Evolutionary conservation across 2,113 vertebrate species (phyloP).

Genomic region (Gymnobelideus leadbeateri): DNA sequence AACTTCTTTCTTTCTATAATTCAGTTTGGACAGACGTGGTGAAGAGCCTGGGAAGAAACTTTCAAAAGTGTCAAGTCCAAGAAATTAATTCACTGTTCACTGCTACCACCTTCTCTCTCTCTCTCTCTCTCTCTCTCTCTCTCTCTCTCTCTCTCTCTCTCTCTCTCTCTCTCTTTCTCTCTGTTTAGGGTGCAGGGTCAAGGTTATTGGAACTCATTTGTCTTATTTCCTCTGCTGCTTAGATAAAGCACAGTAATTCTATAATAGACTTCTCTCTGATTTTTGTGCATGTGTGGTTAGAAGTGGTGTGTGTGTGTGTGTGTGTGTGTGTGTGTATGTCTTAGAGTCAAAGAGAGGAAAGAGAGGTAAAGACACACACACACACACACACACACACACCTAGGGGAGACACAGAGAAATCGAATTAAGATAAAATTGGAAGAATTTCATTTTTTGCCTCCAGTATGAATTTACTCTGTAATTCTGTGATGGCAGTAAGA

Average conservation of each 20-base stretch:
- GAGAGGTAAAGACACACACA: not conserved
- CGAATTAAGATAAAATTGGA: conserved; percentile 41
- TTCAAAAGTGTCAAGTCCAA: not conserved
- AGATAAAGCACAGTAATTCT: not conserved
- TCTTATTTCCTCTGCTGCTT: not conserved
- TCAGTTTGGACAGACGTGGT: not conserved
- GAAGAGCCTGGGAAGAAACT: not conserved
- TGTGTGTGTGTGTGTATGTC: too few relatives aligned
- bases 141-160: too few relatives aligned
- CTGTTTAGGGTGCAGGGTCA: not conserved
- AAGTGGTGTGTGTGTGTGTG: too few relatives aligned
- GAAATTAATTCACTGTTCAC: not conserved
- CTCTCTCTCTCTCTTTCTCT: not conserved
- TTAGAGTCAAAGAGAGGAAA: not conserved
- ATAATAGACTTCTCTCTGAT: not conserved
- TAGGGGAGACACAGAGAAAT: not conserved
- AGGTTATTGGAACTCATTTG: not conserved
- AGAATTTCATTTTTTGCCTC: conserved; percentile 48
- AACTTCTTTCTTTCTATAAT: conserved; percentile 15
- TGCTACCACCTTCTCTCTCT: not conserved
- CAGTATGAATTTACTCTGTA: conserved; percentile 50
- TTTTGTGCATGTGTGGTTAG: too few relatives aligned
- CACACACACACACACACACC: not conserved
- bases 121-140: too few relatives aligned
- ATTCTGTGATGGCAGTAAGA: conserved; percentile 41